Evolutionary conservation across 2,797 vertebrate species (phyloP).

Genomic region (Rhinogobio ventralis): DNA sequence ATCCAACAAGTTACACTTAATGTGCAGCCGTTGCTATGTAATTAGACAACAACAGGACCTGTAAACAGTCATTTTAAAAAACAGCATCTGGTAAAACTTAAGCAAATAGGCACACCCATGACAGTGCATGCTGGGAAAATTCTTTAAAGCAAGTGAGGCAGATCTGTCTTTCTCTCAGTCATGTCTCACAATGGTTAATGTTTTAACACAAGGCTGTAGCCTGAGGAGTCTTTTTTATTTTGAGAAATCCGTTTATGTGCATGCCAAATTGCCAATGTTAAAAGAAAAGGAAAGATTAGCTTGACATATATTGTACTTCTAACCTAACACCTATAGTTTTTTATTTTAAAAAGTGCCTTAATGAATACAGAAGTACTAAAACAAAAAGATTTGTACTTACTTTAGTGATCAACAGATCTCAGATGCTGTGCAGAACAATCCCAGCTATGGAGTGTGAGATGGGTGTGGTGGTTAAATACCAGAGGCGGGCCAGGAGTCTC

Average conservation of each 20-base stretch:
- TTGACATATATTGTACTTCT: no score
- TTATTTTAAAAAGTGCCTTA: not conserved
- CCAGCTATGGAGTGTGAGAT: constrained; percentile 55
- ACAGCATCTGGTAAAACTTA: not conserved
- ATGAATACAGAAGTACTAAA: not conserved
- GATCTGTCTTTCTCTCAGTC: not conserved
- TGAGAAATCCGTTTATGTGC: not conserved
- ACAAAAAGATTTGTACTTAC: constrained; percentile 66
- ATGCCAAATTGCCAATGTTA: not conserved
- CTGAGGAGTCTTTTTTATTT: not conserved
- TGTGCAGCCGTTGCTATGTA: not conserved
- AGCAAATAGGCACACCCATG: constrained; percentile 54
- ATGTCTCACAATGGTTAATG: not conserved
- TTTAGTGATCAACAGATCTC: constrained; percentile 54
- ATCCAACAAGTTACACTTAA: not conserved
- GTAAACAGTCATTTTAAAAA: constrained; percentile 28
- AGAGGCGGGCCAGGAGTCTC: constrained; percentile 46
- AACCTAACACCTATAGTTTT: not conserved
- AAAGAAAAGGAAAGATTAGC: not conserved
- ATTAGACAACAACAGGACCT: not conserved
- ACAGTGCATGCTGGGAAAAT: constrained; percentile 30
- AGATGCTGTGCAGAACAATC: constrained; percentile 64
- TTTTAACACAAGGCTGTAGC: not conserved
- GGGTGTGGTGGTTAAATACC: constrained; percentile 73
- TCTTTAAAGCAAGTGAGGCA: constrained; percentile 24